These are phyloP conservation scores for Pachyrhynchus sulphureomaculatus DNA, from an alignment of 1,140 invertebrate genomes.

Conservation along the genomic window DNA sequence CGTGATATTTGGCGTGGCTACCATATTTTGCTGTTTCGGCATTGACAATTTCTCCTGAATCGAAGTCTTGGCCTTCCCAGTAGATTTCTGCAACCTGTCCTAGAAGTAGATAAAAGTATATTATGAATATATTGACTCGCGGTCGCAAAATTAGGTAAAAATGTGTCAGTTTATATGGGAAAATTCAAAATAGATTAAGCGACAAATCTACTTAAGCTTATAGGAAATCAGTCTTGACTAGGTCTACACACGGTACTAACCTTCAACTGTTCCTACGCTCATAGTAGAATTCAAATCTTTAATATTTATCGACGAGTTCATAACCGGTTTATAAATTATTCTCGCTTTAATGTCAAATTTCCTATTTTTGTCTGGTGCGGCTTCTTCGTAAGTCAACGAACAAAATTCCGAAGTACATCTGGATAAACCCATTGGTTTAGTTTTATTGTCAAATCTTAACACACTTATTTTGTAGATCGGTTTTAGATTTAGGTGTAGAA, in stretches of 20 bases:
- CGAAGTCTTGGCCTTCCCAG: slow-evolving; percentile 64
- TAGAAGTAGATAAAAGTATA: too few relatives aligned
- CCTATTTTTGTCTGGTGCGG: slow-evolving; percentile 44
- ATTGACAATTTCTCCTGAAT: slow-evolving; percentile 58
- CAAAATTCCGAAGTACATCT: slow-evolving; percentile 16
- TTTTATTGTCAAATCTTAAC: background rate
- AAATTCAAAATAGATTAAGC: background rate
- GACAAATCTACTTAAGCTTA: too few relatives aligned
- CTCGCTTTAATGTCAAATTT: slow-evolving; percentile 32
- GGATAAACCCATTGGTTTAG: slow-evolving; percentile 18
- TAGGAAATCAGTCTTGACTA: too few relatives aligned
- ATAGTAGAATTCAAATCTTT: slow-evolving; percentile 9
- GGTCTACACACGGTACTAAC: too few relatives aligned
- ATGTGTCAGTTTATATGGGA: too few relatives aligned
- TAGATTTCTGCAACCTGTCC: slow-evolving; percentile 57
- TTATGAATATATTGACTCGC: too few relatives aligned
- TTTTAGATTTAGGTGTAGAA: slow-evolving; percentile 59
- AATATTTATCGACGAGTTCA: background rate
- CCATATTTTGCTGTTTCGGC: slow-evolving; percentile 55
- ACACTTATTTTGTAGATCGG: slow-evolving; percentile 60
- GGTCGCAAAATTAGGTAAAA: background rate
- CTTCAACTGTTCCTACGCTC: slow-evolving; percentile 43
- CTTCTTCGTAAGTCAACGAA: slow-evolving; percentile 25
- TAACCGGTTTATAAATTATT: slow-evolving; percentile 33
- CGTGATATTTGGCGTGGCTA: slow-evolving; percentile 60